Percentiles rank a stretch among this genome's conserved stretches.
These are phyloP conservation scores for Pteropus alecto DNA, from an alignment of 2,113 vertebrate genomes.

Conservation along the genomic window DNA sequence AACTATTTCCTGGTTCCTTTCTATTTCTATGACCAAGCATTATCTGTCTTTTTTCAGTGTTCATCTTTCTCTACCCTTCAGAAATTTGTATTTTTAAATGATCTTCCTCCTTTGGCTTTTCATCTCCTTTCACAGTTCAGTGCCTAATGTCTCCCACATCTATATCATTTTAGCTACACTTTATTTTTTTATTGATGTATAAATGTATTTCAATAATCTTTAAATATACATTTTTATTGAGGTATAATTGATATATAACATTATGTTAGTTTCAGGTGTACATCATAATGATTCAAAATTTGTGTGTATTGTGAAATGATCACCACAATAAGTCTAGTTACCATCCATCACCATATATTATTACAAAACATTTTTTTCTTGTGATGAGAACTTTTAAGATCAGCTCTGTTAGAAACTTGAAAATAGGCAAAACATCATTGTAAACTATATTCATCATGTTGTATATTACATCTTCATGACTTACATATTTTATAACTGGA, in stretches of 20 bases:
- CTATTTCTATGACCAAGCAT: not conserved
- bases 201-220: not conserved
- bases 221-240: not conserved
- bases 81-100: not conserved
- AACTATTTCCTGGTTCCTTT: not conserved
- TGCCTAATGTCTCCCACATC: not conserved
- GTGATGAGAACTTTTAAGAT: not conserved
- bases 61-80: not conserved
- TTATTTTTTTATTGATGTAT: not conserved
- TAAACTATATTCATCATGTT: not conserved
- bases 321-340: not conserved
- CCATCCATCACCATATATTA: not conserved
- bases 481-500: not conserved
- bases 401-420: not conserved
- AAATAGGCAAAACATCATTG: not conserved
- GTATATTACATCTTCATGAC: not conserved
- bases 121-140: not conserved
- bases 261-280: not conserved
- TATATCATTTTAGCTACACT: not conserved
- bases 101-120: not conserved
- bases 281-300: not conserved
- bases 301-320: not conserved
- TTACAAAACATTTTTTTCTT: not conserved
- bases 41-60: not conserved
- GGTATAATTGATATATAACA: not conserved